A percentile compares a stretch with the other conserved stretches of the same genome.
Evolutionary conservation across 2,888 invertebrate species (phyloP).

Genomic region (Zygogramma bicolorata): DNA sequence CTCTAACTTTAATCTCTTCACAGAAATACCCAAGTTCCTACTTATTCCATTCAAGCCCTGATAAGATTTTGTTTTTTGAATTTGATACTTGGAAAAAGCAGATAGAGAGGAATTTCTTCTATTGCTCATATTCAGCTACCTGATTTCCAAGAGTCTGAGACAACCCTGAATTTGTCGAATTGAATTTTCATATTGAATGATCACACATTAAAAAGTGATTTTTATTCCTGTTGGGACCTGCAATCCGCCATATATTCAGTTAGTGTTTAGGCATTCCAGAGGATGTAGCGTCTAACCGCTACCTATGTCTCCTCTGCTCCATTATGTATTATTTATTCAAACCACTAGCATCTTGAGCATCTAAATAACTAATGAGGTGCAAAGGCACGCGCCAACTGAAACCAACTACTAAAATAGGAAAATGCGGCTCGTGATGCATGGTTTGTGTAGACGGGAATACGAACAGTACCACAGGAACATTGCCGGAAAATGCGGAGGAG

Average conservation of each 20-base stretch:
- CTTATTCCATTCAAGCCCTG: too few species aligned
- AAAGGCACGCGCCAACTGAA: conserved; percentile 32
- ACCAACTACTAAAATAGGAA: conserved; percentile 24
- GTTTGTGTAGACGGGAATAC: neutral
- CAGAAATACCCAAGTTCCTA: too few species aligned
- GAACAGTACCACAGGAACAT: neutral
- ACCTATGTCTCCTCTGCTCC: conserved; percentile 16
- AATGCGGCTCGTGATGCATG: conserved; percentile 1
- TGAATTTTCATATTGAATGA: too few species aligned
- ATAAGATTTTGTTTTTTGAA: too few species aligned
- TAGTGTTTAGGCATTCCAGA: neutral
- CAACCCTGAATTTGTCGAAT: too few species aligned
- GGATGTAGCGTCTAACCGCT: neutral
- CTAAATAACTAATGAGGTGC: conserved; percentile 42
- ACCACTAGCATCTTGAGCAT: conserved; percentile 33
- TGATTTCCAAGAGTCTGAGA: too few species aligned
- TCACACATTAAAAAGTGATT: too few species aligned
- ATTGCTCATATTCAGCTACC: too few species aligned
- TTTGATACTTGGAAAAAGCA: too few species aligned
- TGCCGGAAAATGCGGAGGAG: neutral
- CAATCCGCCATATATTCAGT: neutral
- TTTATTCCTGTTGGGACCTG: too few species aligned
- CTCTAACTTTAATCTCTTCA: too few species aligned
- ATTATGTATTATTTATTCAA: conserved; percentile 36
- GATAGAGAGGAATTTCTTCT: too few species aligned